Evolutionary conservation across 2,888 invertebrate genomes (phyloP).

Genomic region (Hirudinaria manillensis): DNA sequence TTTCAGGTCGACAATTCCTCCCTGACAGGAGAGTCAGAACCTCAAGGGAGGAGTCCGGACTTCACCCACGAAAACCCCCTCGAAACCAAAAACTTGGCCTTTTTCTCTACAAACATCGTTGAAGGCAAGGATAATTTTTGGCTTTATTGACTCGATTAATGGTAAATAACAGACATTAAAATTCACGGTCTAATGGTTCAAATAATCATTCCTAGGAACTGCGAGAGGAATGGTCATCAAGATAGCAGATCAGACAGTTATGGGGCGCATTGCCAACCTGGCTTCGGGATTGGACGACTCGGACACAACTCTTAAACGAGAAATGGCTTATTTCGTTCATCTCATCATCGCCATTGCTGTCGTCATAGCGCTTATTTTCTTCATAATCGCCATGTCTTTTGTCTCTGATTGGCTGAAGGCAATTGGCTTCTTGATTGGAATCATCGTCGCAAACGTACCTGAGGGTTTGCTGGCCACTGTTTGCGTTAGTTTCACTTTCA

Average conservation of each 20-base stretch:
- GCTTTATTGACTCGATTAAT: neutral
- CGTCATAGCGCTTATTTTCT: constrained; percentile 17
- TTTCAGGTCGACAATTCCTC: constrained; percentile 63
- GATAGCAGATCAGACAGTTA: constrained; percentile 27
- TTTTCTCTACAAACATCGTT: constrained; percentile 72
- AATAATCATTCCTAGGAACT: neutral
- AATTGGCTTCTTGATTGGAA: constrained; percentile 30
- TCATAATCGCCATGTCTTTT: constrained; percentile 28
- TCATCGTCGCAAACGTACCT: constrained; percentile 32
- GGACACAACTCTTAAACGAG: constrained; percentile 6
- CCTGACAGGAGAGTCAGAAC: constrained; percentile 72
- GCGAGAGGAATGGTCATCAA: constrained; percentile 29
- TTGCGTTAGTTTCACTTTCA: constrained; percentile 20
- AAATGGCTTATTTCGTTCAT: constrained; percentile 28
- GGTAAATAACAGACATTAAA: neutral
- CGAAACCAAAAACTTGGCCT: constrained; percentile 72
- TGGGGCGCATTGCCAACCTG: constrained; percentile 32
- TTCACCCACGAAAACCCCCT: constrained; percentile 67
- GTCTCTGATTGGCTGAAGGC: constrained; percentile 17
- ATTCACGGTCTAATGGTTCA: neutral
- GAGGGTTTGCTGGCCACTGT: constrained; percentile 32
- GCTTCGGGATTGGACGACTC: constrained; percentile 9
- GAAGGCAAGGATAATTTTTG: constrained; percentile 59
- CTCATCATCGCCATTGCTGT: constrained; percentile 21
- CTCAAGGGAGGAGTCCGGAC: constrained; percentile 62